A percentile compares a stretch with the other conserved stretches of the same genome.
These are phyloP conservation scores for Baryphthengus martii DNA, from an alignment of 2,113 vertebrate genomes.

Conservation along the genomic window DNA sequence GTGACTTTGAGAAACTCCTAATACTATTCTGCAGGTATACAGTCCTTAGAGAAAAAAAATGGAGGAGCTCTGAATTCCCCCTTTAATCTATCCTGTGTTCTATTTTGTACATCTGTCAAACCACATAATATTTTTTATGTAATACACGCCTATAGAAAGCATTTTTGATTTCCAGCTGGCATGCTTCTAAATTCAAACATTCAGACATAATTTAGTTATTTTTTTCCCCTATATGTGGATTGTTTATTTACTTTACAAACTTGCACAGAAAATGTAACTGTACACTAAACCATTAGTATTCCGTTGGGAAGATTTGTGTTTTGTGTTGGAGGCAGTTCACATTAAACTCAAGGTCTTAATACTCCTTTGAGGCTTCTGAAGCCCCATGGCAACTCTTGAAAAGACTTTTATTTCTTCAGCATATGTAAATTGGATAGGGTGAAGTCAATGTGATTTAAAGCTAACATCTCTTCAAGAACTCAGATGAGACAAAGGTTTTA, in stretches of 20 bases:
- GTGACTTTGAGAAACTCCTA: conserved; percentile 15
- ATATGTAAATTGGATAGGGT: conserved; percentile 73
- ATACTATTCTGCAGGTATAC: background rate
- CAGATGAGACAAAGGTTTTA: conserved; percentile 71
- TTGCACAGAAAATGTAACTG: conserved; percentile 51
- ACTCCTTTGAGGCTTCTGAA: conserved; percentile 66
- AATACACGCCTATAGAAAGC: background rate
- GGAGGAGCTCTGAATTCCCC: background rate
- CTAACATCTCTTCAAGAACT: conserved; percentile 71
- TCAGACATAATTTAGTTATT: conserved; percentile 19
- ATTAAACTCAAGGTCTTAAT: conserved; percentile 76
- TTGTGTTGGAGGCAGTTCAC: conserved; percentile 66
- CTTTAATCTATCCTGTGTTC: background rate
- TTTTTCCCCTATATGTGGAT: background rate
- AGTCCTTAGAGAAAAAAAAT: background rate
- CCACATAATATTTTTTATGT: background rate
- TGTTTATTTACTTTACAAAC: conserved; percentile 44
- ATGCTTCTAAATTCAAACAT: background rate
- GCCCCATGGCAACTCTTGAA: conserved; percentile 69
- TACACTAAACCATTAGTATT: conserved; percentile 71
- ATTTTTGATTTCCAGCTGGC: background rate
- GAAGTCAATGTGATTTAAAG: conserved; percentile 77
- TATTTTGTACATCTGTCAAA: conserved; percentile 1
- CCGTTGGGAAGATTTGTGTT: conserved; percentile 62
- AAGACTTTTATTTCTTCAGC: conserved; percentile 76